Evolutionary conservation across 2,113 vertebrate species (phyloP).

Genomic region (Leptobrachium ailaonicum): DNA sequence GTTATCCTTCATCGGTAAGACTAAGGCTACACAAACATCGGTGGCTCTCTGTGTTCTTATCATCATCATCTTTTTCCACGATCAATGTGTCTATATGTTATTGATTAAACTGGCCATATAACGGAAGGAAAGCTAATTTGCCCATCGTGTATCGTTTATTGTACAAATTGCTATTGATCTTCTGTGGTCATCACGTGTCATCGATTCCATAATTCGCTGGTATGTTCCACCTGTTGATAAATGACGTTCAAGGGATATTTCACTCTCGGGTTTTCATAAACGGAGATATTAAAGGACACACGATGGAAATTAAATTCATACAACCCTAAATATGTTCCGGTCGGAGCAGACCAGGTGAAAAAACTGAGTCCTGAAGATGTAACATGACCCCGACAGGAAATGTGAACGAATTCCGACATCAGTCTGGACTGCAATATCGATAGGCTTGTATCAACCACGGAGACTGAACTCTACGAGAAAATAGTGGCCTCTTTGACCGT

Average conservation of each 20-base stretch:
- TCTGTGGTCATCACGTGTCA: not conserved
- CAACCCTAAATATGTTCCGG: no score
- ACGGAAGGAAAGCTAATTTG: constrained; percentile 7
- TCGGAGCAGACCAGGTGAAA: no score
- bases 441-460: no score
- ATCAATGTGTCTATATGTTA: constrained; percentile 38
- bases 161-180: constrained; percentile 32
- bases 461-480: no score
- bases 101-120: not conserved
- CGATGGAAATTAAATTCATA: no score
- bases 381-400: no score
- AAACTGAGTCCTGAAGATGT: no score
- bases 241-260: constrained; percentile 1
- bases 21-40: not conserved
- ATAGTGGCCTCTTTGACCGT: no score
- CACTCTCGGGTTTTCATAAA: constrained; percentile 6
- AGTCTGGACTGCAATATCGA: no score
- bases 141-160: not conserved
- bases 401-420: no score
- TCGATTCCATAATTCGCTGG: not conserved
- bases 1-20: no score
- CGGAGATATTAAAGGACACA: not conserved
- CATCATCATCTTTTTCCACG: not conserved
- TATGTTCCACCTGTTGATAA: not conserved
- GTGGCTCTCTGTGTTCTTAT: not conserved